These are phyloP conservation scores for Rhinoraja longicauda DNA, from an alignment of 2,797 vertebrate genomes.

Conservation along the genomic window DNA sequence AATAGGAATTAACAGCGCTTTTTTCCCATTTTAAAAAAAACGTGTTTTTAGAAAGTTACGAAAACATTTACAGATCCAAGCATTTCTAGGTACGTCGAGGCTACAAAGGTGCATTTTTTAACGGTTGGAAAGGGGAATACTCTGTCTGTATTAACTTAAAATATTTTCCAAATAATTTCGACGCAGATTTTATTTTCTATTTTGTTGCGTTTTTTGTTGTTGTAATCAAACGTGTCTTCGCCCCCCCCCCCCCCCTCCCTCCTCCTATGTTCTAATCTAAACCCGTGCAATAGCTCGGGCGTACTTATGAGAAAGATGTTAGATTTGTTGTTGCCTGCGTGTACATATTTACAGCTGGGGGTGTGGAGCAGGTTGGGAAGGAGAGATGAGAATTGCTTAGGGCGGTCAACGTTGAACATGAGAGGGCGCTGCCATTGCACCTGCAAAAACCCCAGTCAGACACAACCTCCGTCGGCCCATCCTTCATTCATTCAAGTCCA, in stretches of 20 bases:
- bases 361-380: slow-evolving; percentile 32
- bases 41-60: not conserved
- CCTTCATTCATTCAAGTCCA: slow-evolving; percentile 34
- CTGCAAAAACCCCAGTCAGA: slow-evolving; percentile 50
- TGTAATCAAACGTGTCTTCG: not conserved
- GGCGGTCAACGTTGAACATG: slow-evolving; percentile 62
- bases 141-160: not conserved
- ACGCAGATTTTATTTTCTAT: not conserved
- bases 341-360: slow-evolving; percentile 35
- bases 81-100: not conserved
- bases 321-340: slow-evolving; percentile 35
- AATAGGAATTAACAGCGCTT: not conserved
- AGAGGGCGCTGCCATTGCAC: slow-evolving; percentile 78
- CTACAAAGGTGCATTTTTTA: no score
- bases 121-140: no score
- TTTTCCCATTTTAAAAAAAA: not conserved
- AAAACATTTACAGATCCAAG: not conserved
- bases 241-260: no score
- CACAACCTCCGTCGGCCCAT: slow-evolving; percentile 30
- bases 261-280: not conserved
- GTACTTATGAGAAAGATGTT: slow-evolving; percentile 30
- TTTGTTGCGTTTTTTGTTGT: not conserved
- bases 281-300: slow-evolving; percentile 25
- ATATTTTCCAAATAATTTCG: slow-evolving; percentile 25
- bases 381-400: slow-evolving; percentile 31